phyloP scores from a whole-genome alignment of 2,888 invertebrate species.

The Acrobasis repandana region DNA sequence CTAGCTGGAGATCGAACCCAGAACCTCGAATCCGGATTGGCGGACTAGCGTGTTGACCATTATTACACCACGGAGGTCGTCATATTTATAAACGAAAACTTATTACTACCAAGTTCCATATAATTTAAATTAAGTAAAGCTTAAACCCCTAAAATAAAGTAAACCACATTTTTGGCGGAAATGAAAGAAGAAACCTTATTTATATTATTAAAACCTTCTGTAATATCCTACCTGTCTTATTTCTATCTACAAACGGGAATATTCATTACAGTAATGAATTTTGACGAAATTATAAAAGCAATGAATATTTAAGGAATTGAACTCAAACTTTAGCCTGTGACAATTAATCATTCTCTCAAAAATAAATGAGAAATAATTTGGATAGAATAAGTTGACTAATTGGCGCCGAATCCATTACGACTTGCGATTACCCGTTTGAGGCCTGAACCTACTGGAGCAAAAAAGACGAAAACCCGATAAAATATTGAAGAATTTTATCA shows the following conservation, averaged over 20 bases:
- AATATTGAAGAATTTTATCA: slow-evolving; percentile 33
- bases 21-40: too few relatives aligned
- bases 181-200: too few relatives aligned
- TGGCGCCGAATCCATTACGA: slow-evolving; percentile 27
- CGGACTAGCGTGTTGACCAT: too few relatives aligned
- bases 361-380: slow-evolving; percentile 26
- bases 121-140: too few relatives aligned
- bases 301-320: slow-evolving; percentile 11
- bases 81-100: too few relatives aligned
- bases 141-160: too few relatives aligned
- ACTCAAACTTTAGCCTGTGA: neutral
- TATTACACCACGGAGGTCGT: too few relatives aligned
- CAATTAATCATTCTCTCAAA: slow-evolving; percentile 21
- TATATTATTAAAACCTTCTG: neutral
- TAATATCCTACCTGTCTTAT: neutral
- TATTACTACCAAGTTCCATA: too few relatives aligned
- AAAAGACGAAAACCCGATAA: slow-evolving; percentile 41
- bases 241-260: neutral
- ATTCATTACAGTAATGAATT: slow-evolving; percentile 15
- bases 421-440: slow-evolving; percentile 23
- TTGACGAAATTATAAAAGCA: slow-evolving; percentile 11
- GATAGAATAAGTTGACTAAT: slow-evolving; percentile 28
- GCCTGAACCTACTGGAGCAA: slow-evolving; percentile 20
- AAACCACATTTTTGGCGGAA: too few relatives aligned
- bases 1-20: too few relatives aligned